phyloP scores from a whole-genome alignment of 2,888 invertebrate genomes.

The Tipula unca region DNA sequence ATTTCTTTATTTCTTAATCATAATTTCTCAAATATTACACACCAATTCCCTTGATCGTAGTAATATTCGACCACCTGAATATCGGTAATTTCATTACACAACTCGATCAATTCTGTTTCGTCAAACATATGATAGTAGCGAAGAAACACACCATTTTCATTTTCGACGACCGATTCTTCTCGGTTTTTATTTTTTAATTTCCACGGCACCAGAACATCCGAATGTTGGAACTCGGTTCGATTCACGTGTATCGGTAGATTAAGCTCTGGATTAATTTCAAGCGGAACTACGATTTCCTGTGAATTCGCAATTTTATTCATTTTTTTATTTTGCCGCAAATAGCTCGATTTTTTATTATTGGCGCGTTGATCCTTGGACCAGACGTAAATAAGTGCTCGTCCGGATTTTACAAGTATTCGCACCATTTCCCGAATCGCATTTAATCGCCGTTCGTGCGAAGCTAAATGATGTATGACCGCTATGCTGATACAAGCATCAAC shows the following conservation, averaged over 20 bases:
- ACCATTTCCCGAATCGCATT: slow-evolving; percentile 68
- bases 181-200: slow-evolving; percentile 49
- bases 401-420: slow-evolving; percentile 61
- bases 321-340: slow-evolving; percentile 52
- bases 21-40: slow-evolving; percentile 63
- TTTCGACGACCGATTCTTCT: background rate
- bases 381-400: slow-evolving; percentile 80
- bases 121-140: slow-evolving; percentile 93
- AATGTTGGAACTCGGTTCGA: slow-evolving; percentile 79
- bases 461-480: slow-evolving; percentile 94
- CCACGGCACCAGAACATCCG: slow-evolving; percentile 95
- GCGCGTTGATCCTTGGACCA: slow-evolving; percentile 89
- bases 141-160: slow-evolving; percentile 49
- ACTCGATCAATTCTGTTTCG: slow-evolving; percentile 63
- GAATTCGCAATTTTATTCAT: slow-evolving; percentile 38
- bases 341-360: slow-evolving; percentile 56
- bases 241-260: slow-evolving; percentile 74
- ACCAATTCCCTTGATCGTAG: slow-evolving; percentile 97
- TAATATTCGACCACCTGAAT: slow-evolving; percentile 58
- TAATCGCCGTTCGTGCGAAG: slow-evolving; percentile 66
- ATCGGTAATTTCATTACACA: slow-evolving; percentile 49
- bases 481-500: slow-evolving; percentile 86
- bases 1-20: background rate
- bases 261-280: slow-evolving; percentile 21
- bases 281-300: slow-evolving; percentile 24